Conservation (phyloP, 2,797 vertebrate species). For the Melanotaenia trifasciata region DNA sequence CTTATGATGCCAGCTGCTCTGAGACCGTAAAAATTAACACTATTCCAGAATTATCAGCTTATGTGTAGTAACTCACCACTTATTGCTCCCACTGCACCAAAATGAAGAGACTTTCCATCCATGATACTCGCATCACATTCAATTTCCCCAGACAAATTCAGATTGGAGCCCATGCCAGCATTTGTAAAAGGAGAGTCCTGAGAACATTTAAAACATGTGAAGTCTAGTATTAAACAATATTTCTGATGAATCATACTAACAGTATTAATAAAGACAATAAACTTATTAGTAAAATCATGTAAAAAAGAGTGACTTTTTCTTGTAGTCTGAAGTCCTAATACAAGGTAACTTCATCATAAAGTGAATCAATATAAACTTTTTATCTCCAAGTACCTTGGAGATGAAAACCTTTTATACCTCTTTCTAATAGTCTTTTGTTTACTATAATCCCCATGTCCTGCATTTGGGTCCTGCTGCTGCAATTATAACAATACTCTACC, state of each 20-base stretch:
- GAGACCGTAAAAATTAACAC: slow-evolving; percentile 27
- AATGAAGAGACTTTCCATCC: slow-evolving; percentile 97
- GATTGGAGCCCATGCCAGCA: slow-evolving; percentile 97
- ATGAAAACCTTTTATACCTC: no score
- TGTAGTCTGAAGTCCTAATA: neutral
- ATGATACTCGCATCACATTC: slow-evolving; percentile 99
- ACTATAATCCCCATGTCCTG: neutral
- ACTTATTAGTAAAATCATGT: neutral
- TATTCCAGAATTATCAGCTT: slow-evolving; percentile 7
- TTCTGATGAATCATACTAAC: neutral
- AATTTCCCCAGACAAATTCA: slow-evolving; percentile 96
- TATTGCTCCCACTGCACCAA: slow-evolving; percentile 95
- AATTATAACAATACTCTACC: neutral
- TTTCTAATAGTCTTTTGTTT: no score
- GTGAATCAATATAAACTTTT: neutral
- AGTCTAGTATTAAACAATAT: slow-evolving; percentile 18
- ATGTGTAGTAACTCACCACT: slow-evolving; percentile 87
- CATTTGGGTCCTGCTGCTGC: no score
- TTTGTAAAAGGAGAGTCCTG: slow-evolving; percentile 99
- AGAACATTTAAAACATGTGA: slow-evolving; percentile 56
- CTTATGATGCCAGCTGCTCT: slow-evolving; percentile 13
- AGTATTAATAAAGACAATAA: neutral
- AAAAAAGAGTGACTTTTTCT: neutral
- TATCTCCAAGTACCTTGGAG: neutral
- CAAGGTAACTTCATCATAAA: neutral